phyloP scores from a whole-genome alignment of 2,888 invertebrate species.

The Yponomeuta evonymella region DNA sequence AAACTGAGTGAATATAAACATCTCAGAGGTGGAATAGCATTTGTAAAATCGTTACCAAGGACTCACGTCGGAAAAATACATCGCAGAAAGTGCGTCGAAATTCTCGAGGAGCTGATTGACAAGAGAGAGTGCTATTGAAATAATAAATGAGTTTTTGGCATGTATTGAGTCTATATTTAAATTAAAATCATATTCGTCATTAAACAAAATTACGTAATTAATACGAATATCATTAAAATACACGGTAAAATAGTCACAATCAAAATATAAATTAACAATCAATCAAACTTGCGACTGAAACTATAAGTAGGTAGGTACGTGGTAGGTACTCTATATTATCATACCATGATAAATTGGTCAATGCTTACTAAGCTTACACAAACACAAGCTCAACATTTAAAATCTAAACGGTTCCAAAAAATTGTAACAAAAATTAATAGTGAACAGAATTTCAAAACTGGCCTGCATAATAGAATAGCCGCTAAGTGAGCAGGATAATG shows the following conservation, averaged over 20 bases:
- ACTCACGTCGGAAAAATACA: slow-evolving; percentile 9
- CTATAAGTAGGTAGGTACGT: not conserved
- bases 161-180: not conserved
- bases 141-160: not conserved
- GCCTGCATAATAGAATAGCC: too few species aligned
- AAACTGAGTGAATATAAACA: slow-evolving; percentile 5
- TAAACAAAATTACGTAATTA: not conserved
- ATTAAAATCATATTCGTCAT: not conserved
- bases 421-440: too few species aligned
- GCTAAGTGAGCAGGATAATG: too few species aligned
- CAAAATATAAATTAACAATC: not conserved
- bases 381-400: not conserved
- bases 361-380: not conserved
- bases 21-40: slow-evolving; percentile 6
- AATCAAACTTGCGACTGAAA: not conserved
- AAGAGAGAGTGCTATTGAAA: slow-evolving; percentile 2
- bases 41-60: not conserved
- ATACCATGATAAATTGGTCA: not conserved
- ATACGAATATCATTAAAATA: slow-evolving; percentile 1
- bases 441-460: too few species aligned
- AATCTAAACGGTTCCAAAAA: too few species aligned
- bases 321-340: not conserved
- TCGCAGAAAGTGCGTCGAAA: slow-evolving; percentile 7
- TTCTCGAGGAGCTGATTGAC: not conserved
- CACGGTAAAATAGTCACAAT: not conserved